Evolutionary conservation across 1,140 invertebrate genomes (phyloP), one percentile per base, ranked within the genome.

Genomic region (Melitaea cinxia): DNA sequence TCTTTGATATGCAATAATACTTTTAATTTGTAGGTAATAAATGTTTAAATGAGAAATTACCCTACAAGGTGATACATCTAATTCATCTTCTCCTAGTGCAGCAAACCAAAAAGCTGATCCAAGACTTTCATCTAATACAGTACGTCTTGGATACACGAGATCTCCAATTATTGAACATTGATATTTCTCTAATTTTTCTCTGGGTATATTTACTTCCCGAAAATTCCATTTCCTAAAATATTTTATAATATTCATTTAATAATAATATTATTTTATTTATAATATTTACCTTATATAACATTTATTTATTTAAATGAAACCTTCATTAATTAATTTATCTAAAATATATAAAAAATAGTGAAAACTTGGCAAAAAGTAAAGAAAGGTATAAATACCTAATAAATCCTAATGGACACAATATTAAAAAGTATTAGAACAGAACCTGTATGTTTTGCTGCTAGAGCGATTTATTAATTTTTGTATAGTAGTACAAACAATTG

Each of bases 91-190:
- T 9, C 95, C 97, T 80, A 94, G 91, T 52, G 96, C 94, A 35
- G 98, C 98, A 94, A 99, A 99, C 97, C 98, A 99, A 14, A 99
- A 91, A 21, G 98, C 97, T 91, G 96, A 97, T 5, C 95, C 96
- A 30, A 99, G 93, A 88, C 97, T 98, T 83, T 99, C 98, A 92
- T 99, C 98, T n/a, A 99, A 84, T 39, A 99, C 94, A 10, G 97
- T 98, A 66, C 94, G 91, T 42, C 95, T 92, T 0, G 97, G 97
- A 91, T 95, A 94, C 3, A 99, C 93, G 42, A 99, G 92, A 88
- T 97, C 92, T 17, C 92, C 91, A 61, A 92, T 91, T 15, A 97
- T 95, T 69, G 91, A 89, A 10, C 83, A 74, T 47, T 93, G 80
- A 57, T 95, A 92, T 67, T 88, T 60, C 70, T 92, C 76, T 42